Evolutionary conservation across 2,888 invertebrate genomes (phyloP), one percentile per base, ranked within the genome.

Genomic region (Ophion ventricosus): DNA sequence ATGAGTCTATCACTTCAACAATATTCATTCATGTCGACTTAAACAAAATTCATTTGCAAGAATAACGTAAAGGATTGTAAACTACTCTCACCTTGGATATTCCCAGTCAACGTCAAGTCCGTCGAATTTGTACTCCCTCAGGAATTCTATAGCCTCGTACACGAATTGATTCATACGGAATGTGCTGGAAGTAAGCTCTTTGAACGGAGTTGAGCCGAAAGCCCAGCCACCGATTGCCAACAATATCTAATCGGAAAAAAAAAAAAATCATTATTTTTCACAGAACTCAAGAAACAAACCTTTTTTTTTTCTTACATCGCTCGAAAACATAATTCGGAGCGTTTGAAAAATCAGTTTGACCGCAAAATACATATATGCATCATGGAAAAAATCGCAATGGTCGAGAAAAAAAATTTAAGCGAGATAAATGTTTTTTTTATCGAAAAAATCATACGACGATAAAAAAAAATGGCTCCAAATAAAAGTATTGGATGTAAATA

Each of bases 111-210:
- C 97, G 90, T 98, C 98, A 81, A 98, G 94, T 5, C 98, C 98
- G 90, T 98, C 98, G 93, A 98, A 98, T 93, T 98, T 97, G 92
- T 97, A 97, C 90, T 98, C 97, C 67, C 98, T 94, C 73, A 98
- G 94, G 94, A 98, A 98, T 88, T 98, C 98, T 82, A 98, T 98
- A 23, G 98, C 97, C 93, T 98, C 98, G 92, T 98, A 98, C 3
- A 98, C 98, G 92, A 98, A 98, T 92, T 98, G 98, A 92, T 98
- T 98, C 98, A 98, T 98, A 66, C 98, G 95, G 95, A 97, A 98
- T 4, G 97, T 97, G 92, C 98, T 98, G 82, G 97, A 96, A 0
- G 98, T 98, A 61, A 98, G 95, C 92, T 98, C 98, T 94, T 98
- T 98, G 95, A 98, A 98, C 2, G 98, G 98, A 0, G 98, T 98